Conservation (phyloP, 2,797 vertebrate genomes). For the Echeneis naucrates region DNA sequence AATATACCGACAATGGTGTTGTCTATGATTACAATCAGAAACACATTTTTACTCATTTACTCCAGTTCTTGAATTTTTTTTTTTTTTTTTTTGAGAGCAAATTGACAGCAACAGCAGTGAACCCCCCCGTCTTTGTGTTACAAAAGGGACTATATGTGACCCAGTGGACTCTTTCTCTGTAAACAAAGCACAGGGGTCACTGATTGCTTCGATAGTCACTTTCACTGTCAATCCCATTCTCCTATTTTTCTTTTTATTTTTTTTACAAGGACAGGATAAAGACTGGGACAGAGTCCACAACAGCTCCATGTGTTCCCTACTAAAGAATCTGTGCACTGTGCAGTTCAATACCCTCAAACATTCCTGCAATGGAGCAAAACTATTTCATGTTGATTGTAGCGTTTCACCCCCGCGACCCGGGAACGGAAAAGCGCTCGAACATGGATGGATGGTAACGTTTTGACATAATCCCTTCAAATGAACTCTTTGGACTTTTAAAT, state of each 20-base stretch:
- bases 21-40: not conserved
- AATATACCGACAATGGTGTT: not conserved
- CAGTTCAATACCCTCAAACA: not conserved
- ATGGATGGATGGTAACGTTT: no score
- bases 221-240: conserved; percentile 18
- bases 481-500: not conserved
- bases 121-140: conserved; percentile 14
- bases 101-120: conserved; percentile 14
- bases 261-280: not conserved
- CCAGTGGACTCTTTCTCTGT: conserved; percentile 15
- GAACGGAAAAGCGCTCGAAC: no score
- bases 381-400: no score
- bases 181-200: conserved; percentile 23
- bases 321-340: not conserved
- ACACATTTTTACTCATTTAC: no score
- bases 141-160: conserved; percentile 17
- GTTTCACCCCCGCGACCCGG: no score
- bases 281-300: not conserved
- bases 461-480: no score
- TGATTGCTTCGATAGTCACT: conserved; percentile 4
- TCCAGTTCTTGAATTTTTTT: not conserved
- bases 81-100: not conserved
- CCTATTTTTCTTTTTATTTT: not conserved
- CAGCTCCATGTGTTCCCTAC: no score
- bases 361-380: not conserved